Conservation (phyloP, 1,140 invertebrate genomes). For the Drosophila pectinifera region DNA sequence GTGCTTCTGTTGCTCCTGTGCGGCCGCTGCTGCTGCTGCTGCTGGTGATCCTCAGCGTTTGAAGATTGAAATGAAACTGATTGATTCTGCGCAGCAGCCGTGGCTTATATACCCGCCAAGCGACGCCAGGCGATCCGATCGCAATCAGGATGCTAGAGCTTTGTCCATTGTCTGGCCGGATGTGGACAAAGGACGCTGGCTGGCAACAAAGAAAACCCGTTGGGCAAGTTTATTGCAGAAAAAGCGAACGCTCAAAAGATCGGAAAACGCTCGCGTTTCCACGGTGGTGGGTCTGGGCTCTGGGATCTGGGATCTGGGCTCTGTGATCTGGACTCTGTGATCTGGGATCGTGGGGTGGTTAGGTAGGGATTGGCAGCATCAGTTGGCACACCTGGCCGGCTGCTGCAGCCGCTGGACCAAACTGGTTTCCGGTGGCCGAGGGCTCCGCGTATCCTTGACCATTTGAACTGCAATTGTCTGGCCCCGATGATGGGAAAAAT, state of each 20-base stretch:
- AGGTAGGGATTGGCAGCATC: constrained; percentile 45
- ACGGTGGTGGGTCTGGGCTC: constrained; percentile 63
- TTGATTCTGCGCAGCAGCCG: constrained; percentile 81
- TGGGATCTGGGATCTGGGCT: background rate
- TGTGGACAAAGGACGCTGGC: constrained; percentile 63
- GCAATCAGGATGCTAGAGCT: constrained; percentile 70
- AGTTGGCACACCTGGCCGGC: constrained; percentile 68
- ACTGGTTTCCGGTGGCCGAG: constrained; percentile 43
- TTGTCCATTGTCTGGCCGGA: constrained; percentile 74
- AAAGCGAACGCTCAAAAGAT: constrained; percentile 63
- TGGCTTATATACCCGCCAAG: constrained; percentile 68
- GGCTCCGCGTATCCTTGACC: constrained; percentile 76
- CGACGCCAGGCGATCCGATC: constrained; percentile 53
- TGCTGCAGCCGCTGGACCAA: constrained; percentile 72
- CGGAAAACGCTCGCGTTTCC: constrained; percentile 65
- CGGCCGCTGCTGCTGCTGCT: constrained; percentile 54
- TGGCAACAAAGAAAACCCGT: constrained; percentile 75
- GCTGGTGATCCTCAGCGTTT: constrained; percentile 75
- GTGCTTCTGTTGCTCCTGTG: constrained; percentile 58
- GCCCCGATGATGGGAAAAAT: constrained; percentile 69
- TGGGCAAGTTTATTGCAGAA: constrained; percentile 81
- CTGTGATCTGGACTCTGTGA: constrained; percentile 1
- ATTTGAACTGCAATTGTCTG: constrained; percentile 81
- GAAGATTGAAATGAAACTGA: constrained; percentile 85
- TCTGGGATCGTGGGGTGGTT: constrained; percentile 50